phyloP scores from a whole-genome alignment of 2,888 invertebrate species.

The Caenorhabditis auriculariae region DNA sequence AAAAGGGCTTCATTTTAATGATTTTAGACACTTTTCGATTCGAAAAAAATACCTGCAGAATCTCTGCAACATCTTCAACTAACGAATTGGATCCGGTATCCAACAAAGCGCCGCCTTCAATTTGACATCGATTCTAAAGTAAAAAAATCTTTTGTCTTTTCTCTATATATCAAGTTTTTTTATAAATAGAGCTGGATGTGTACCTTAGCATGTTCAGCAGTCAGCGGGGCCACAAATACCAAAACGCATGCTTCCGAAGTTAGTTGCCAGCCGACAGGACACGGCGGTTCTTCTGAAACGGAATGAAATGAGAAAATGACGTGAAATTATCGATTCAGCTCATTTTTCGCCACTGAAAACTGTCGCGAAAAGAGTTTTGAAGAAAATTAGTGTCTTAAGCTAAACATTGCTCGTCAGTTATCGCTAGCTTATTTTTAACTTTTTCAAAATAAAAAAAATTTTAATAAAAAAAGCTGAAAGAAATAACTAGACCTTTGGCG shows the following conservation, averaged over 20 bases:
- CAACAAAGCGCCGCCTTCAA: constrained; percentile 23
- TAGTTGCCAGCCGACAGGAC: constrained; percentile 46
- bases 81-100: constrained; percentile 8
- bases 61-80: constrained; percentile 22
- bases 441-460: too few species aligned
- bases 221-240: constrained; percentile 29
- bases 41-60: constrained; percentile 9
- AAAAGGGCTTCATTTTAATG: too few species aligned
- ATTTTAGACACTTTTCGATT: neutral
- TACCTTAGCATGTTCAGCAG: constrained; percentile 28
- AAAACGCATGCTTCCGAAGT: constrained; percentile 41
- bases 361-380: too few species aligned
- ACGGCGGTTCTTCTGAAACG: constrained; percentile 45
- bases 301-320: too few species aligned
- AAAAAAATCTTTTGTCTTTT: neutral
- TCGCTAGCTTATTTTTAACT: too few species aligned
- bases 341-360: too few species aligned
- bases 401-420: too few species aligned
- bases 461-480: too few species aligned
- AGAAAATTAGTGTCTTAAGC: too few species aligned
- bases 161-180: neutral
- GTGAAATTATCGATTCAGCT: too few species aligned
- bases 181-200: neutral
- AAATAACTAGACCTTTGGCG: too few species aligned
- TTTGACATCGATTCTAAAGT: constrained; percentile 15